Conservation (phyloP, 2,888 invertebrate genomes). For the Caenorhabditis imperialis region DNA sequence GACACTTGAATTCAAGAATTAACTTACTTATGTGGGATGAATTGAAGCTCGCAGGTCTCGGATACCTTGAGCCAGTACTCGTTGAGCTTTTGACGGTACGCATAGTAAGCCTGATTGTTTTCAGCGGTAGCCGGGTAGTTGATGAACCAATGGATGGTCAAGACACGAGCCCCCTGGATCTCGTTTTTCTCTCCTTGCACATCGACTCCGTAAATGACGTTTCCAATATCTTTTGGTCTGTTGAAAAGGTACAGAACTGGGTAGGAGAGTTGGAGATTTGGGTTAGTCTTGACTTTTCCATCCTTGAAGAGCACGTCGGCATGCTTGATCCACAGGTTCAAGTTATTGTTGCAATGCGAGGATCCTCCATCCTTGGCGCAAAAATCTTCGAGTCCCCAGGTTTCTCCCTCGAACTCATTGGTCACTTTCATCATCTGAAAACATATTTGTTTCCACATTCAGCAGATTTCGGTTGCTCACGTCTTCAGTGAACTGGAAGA, state of each 20-base stretch:
- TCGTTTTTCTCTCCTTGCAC: constrained; percentile 77
- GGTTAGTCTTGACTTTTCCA: constrained; percentile 72
- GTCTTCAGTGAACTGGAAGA: constrained; percentile 75
- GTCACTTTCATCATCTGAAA: constrained; percentile 66
- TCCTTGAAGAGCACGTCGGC: constrained; percentile 76
- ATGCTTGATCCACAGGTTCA: constrained; percentile 77
- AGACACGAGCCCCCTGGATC: constrained; percentile 75
- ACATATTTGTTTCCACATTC: too few species aligned
- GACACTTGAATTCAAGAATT: not conserved
- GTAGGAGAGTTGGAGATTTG: constrained; percentile 77
- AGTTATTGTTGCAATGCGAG: constrained; percentile 70
- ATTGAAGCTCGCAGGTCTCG: constrained; percentile 70
- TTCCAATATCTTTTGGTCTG: constrained; percentile 77
- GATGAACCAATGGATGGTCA: constrained; percentile 77
- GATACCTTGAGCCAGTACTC: constrained; percentile 73
- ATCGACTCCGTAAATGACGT: constrained; percentile 77
- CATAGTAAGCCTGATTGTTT: constrained; percentile 68
- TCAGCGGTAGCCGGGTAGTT: constrained; percentile 69
- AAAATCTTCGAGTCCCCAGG: constrained; percentile 74
- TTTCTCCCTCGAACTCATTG: constrained; percentile 64
- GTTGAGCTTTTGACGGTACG: constrained; percentile 70
- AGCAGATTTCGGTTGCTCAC: constrained; percentile 38
- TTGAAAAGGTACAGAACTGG: constrained; percentile 77
- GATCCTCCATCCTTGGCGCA: constrained; percentile 69
- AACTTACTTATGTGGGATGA: constrained; percentile 77